Evolutionary conservation across 2,797 vertebrate species (phyloP).

Genomic region (Cirrhinus molitorella): DNA sequence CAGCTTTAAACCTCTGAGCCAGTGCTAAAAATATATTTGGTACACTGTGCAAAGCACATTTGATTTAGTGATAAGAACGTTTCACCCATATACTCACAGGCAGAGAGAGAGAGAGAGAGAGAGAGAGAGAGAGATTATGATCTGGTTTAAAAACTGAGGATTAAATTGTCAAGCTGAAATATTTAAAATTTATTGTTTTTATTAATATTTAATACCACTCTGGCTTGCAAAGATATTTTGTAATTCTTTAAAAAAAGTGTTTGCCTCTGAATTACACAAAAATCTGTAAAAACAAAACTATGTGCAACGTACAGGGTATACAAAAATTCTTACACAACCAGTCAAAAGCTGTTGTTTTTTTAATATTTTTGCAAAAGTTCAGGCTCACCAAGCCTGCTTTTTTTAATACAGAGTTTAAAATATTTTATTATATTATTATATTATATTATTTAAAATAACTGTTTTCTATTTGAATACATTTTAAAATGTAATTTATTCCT

Average conservation of each 20-base stretch:
- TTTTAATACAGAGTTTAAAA: too few relatives aligned
- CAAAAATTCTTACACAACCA: not conserved
- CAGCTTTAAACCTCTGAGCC: conserved; percentile 40
- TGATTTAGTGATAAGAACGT: conserved; percentile 44
- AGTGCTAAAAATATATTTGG: conserved; percentile 51
- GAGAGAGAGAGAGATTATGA: conserved; percentile 57
- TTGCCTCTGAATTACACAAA: too few relatives aligned
- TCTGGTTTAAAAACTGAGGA: conserved; percentile 60
- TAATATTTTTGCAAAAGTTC: not conserved
- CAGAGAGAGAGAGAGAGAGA: conserved; percentile 43
- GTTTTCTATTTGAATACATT: not conserved
- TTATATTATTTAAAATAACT: not conserved
- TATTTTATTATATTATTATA: too few relatives aligned
- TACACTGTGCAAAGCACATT: conserved; percentile 41
- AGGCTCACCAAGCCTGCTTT: not conserved
- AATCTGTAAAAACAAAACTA: not conserved
- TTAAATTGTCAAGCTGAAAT: conserved; percentile 62
- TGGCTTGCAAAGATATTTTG: conserved; percentile 50
- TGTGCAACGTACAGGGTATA: not conserved
- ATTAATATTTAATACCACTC: conserved; percentile 33
- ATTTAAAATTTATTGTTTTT: conserved; percentile 60
- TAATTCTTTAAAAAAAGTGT: too few relatives aligned
- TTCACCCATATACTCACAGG: conserved; percentile 37
- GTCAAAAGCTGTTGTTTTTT: too few relatives aligned
- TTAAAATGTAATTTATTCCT: not conserved